Percentiles rank a stretch among this genome's conserved stretches.
These are phyloP conservation scores for Bursaphelenchus okinawaensis DNA, from an alignment of 2,888 invertebrate species.

Conservation along the genomic window DNA sequence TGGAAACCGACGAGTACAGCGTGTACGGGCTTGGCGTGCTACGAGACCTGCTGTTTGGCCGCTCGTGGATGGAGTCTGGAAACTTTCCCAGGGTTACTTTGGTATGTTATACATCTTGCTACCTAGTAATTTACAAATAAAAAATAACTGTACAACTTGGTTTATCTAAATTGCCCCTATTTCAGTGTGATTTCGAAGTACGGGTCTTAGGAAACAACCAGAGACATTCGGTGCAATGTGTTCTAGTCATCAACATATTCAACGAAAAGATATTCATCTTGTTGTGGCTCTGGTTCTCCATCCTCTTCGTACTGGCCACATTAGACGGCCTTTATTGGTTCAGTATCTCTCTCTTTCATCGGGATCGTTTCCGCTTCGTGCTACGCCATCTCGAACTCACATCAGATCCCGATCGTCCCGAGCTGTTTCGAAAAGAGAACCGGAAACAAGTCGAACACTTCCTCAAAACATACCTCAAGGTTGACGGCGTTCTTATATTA, in stretches of 20 bases:
- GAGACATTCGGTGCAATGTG: constrained; percentile 42
- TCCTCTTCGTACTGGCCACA: constrained; percentile 51
- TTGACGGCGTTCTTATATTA: constrained; percentile 55
- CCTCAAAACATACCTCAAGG: constrained; percentile 53
- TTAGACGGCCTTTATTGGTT: constrained; percentile 57
- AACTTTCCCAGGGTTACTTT: constrained; percentile 55
- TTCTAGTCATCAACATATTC: constrained; percentile 57
- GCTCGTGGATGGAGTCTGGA: constrained; percentile 54
- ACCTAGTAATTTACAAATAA: too few species aligned
- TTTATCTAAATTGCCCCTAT: not conserved
- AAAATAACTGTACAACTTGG: too few species aligned
- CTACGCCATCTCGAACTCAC: constrained; percentile 55
- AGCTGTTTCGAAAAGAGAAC: constrained; percentile 55
- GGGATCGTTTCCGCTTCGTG: constrained; percentile 56
- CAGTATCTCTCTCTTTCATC: constrained; percentile 52
- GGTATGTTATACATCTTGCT: constrained; percentile 24
- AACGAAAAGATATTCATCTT: constrained; percentile 57
- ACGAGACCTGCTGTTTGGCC: constrained; percentile 50
- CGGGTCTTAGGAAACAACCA: constrained; percentile 57
- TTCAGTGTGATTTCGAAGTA: constrained; percentile 54
- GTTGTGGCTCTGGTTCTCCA: constrained; percentile 55
- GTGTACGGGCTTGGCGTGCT: constrained; percentile 56
- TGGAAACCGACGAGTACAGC: constrained; percentile 55
- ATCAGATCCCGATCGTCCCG: constrained; percentile 55
- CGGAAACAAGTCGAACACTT: constrained; percentile 57